Base-by-base conservation (phyloP, 2,113 vertebrate species). In the Tragelaphus scriptus region DNA sequence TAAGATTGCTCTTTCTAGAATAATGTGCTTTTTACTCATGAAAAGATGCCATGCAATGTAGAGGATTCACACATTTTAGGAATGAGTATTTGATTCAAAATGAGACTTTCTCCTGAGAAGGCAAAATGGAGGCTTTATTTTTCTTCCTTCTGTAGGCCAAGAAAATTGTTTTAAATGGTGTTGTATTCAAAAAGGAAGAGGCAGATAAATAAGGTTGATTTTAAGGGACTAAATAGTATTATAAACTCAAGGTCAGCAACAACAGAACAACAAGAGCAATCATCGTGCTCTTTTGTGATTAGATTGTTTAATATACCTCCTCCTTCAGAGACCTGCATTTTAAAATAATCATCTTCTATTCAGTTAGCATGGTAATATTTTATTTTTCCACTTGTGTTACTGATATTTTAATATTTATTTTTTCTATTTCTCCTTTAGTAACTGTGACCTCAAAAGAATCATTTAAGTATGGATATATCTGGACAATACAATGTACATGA, bases 201-300 rank as follows among this genome's bases (percentile, higher is more conserved):
- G 16, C 63, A 93, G 30, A 97, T 71, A n/a, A 98, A 36, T 77
- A 49, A 97, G 93, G 88, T 84, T 97, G 44, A 95, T 85, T 97
- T 81, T 47, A 97, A 92, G 0, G 51, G 10, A 88, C 32, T 65
- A 36, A 96, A 92, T 82, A 81, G 90, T 28, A 65, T 96, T 97
- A 56, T 63, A 89, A 95, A 92, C 65, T 53, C 10, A 87, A 96
- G 90, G 55, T 85, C 84, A 82, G 44, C 26, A 58, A 56, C 63
- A 97, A 94, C 4, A 94, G 91, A 95, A 95, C 28, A 85, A 79
- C 13, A 91, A 47, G 51, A 23, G 2, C 30, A 91, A 96, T 94
- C 86, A 95, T n/a, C 88, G 32, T 61, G 28, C 1, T 80, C 65
- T 79, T 61, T 63, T 61, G 47, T 94, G 63, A 97, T 90, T 95